These are phyloP conservation scores for Drosophila biarmipes DNA, from an alignment of 1,140 invertebrate species.

Conservation along the genomic window DNA sequence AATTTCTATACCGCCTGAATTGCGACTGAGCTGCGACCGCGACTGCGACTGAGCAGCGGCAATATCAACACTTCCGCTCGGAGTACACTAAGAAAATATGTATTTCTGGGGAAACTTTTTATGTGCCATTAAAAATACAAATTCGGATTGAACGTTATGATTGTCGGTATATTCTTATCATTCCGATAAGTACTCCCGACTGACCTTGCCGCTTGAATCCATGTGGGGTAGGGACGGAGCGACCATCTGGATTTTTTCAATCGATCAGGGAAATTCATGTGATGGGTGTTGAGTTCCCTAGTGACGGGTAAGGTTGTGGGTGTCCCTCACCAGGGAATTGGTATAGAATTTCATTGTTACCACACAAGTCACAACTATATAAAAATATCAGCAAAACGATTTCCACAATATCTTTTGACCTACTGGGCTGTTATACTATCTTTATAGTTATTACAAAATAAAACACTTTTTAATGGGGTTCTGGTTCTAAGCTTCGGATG, in stretches of 20 bases:
- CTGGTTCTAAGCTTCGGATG: not conserved
- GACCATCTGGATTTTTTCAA: too few relatives aligned
- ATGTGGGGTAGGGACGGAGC: too few relatives aligned
- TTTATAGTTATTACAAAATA: not conserved
- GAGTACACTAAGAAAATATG: conserved; percentile 8
- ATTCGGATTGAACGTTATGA: not conserved
- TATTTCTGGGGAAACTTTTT: not conserved
- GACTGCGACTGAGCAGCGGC: conserved; percentile 43
- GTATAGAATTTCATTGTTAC: too few relatives aligned
- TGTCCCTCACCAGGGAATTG: too few relatives aligned
- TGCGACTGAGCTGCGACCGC: conserved; percentile 25
- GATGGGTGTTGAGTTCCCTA: too few relatives aligned
- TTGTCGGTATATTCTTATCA: too few relatives aligned
- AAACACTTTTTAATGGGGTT: not conserved
- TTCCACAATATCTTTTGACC: too few relatives aligned
- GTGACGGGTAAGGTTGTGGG: too few relatives aligned
- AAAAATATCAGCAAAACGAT: too few relatives aligned
- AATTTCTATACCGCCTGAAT: conserved; percentile 41
- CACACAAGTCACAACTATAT: too few relatives aligned
- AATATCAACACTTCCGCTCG: conserved; percentile 77
- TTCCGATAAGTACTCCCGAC: too few relatives aligned
- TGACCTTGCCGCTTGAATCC: not conserved
- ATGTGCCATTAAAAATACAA: not conserved
- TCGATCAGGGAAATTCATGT: too few relatives aligned
- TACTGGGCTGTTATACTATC: not conserved